Evolutionary conservation across 1,140 invertebrate genomes (phyloP), one percentile per base, ranked within the genome.

Genomic region (Drosophila auraria): DNA sequence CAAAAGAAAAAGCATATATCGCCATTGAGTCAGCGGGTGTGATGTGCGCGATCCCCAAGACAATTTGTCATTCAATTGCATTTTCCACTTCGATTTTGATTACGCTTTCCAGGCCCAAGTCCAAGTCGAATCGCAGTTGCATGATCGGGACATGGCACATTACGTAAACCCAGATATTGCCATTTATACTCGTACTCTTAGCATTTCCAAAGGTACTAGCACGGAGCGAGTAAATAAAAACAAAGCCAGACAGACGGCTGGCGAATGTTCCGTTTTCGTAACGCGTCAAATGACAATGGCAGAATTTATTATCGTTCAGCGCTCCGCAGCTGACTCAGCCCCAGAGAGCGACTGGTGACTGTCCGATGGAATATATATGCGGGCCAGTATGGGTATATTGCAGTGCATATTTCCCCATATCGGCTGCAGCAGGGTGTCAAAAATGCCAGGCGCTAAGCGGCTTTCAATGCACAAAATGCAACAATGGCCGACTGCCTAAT

Each of bases 271-370:
- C 38, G 47, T 60, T 68, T 77, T 40, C 50, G 70, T 73, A 84
- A 78, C 74, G 70, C 83, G 62, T 87, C 83, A 83, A 81, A 83
- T 89, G 84, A 87, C 81, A 82, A 76, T 68, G 44, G 30, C 54
- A 53, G 79, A 87, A 78, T 86, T 63, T 82, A 79, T 86, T 82
- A 82, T 86, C 75, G 63, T 83, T 89, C 77, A 87, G 56, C 71
- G 81, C 59, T 53, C 58, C 20, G 33, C 71, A 58, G 51, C 76
- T 83, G 84, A 87, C 47, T 87, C 83, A 87, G 80, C 51, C 44
- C 36, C 54, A 23, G 17, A 40, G 17, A 23, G 17, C 45, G 12
- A 51, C 25, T 59, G 20, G 12, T 27, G 50, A 17, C 69, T 66
- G 40, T n/a, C 15, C 40, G 6, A 49, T 75, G 56, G 65, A 47